Evolutionary conservation across 1,140 invertebrate species (phyloP).

Genomic region (Bombyx mori): DNA sequence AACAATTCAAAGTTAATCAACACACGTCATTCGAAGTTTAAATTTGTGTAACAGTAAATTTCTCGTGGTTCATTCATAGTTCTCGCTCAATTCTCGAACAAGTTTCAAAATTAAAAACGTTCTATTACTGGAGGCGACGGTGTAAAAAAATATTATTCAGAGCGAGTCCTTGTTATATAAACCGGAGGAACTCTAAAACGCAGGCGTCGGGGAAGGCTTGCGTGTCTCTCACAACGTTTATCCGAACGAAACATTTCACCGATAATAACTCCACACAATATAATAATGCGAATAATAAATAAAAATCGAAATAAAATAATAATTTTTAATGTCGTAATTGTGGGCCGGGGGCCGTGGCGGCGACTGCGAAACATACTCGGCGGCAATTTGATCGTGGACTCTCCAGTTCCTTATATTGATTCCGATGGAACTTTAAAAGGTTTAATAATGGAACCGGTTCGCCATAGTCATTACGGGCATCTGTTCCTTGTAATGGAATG

Average conservation of each 20-base stretch:
- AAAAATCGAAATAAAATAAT: conserved; percentile 71
- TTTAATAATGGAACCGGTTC: conserved; percentile 34
- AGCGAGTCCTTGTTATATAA: too few species aligned
- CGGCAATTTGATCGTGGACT: conserved; percentile 36
- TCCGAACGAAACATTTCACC: conserved; percentile 70
- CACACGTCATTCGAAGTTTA: too few species aligned
- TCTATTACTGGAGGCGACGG: too few species aligned
- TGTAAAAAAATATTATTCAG: too few species aligned
- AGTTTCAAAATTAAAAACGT: too few species aligned
- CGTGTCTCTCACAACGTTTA: conserved; percentile 62
- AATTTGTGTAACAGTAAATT: too few species aligned
- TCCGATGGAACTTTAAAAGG: conserved; percentile 41
- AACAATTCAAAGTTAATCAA: too few species aligned
- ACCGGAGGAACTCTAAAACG: conserved; percentile 32
- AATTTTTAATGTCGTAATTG: conserved; percentile 70
- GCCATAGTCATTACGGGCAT: conserved; percentile 12
- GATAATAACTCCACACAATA: conserved; percentile 71
- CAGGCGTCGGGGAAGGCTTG: conserved; percentile 35
- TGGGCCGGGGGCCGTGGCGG: conserved; percentile 43
- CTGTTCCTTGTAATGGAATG: conserved; percentile 13
- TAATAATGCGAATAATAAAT: conserved; percentile 72
- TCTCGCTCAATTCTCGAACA: too few species aligned
- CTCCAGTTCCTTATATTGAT: conserved; percentile 46
- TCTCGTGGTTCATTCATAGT: too few species aligned
- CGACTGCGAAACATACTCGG: conserved; percentile 38